Evolutionary conservation across 35 echinoderm and acorn worm species (phyloP).

Genomic region (Ophiothrix spiculata): DNA sequence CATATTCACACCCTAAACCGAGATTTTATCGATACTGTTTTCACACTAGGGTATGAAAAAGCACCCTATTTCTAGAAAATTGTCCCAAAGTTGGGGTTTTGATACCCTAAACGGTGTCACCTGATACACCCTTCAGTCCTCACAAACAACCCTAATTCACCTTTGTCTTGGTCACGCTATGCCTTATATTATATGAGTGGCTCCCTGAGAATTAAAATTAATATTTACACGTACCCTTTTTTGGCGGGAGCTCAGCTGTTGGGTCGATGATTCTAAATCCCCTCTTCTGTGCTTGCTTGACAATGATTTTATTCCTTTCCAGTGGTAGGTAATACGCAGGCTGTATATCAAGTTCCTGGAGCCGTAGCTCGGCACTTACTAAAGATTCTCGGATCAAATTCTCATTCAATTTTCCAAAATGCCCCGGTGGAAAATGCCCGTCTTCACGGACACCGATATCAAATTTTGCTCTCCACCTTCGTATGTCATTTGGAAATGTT

Average conservation of each 20-base stretch:
- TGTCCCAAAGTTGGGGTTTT: no score
- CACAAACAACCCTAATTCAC: no score
- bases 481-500: conserved; percentile 10
- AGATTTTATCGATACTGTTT: no score
- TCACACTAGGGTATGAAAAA: no score
- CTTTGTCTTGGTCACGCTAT: no score
- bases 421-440: conserved; percentile 21
- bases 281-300: background rate
- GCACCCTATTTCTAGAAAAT: no score
- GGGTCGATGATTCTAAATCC: conserved; percentile 31
- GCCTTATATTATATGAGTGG: no score
- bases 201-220: background rate
- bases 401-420: conserved; percentile 20
- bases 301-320: background rate
- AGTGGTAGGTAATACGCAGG: conserved; percentile 25
- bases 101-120: no score
- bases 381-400: conserved; percentile 25
- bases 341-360: conserved; percentile 20
- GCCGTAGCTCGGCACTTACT: conserved; percentile 26
- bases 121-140: background rate
- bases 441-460: conserved; percentile 34
- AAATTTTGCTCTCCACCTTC: conserved; percentile 19
- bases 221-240: no score
- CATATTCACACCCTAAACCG: no score
- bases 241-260: conserved; percentile 31